Base-by-base conservation (phyloP, 2,888 invertebrate genomes). In the Amiota communis region DNA sequence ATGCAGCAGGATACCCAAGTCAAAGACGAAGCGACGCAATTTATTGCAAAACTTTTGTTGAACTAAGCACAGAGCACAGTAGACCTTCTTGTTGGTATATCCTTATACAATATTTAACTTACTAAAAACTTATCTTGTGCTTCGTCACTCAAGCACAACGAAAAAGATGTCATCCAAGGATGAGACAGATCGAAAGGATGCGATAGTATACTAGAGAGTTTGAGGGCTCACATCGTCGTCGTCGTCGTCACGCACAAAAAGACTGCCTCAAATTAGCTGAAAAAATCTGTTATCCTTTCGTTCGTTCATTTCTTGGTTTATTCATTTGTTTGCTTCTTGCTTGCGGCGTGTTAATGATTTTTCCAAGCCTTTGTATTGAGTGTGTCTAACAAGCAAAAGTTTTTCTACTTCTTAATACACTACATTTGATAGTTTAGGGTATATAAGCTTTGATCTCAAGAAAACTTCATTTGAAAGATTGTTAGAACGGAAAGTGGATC, bases 281-380 rank as follows among this genome's bases (percentile, higher is more conserved):
- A 85, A 36, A 85, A 85, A 85, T 85, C 85, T 85, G 87, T 87
- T 87, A 87, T 87, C 87, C 87, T 87, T 87, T 83, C 87, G 82
- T 85, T 84, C 51, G 23, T 51, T 65, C 15, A n/a, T n/a, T n/a
- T n/a, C 10, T 63, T 46, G 53, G 53, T 57, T 57, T 11, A 12
- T 46, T 57, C 15, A 12, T 65, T 65, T 48, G 17, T 65, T 80
- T 80, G 81, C 85, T 85, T 81, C 83, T 82, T 77, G 84, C 87
- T 87, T 87, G 87, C 85, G 86, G 87, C 85, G 88, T 87, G 87
- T 86, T 87, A 87, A 87, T 87, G 87, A 87, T 87, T 87, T 87
- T 84, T 84, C 81, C 15, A n/a, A 65, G 48, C 8, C n/a, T 72
- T 63, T 72, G 11, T 46, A 48, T 46, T 11, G 13, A 67, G 65